Base-by-base conservation (phyloP, 2,797 vertebrate species). In the Melanotaenia maccullochi region DNA sequence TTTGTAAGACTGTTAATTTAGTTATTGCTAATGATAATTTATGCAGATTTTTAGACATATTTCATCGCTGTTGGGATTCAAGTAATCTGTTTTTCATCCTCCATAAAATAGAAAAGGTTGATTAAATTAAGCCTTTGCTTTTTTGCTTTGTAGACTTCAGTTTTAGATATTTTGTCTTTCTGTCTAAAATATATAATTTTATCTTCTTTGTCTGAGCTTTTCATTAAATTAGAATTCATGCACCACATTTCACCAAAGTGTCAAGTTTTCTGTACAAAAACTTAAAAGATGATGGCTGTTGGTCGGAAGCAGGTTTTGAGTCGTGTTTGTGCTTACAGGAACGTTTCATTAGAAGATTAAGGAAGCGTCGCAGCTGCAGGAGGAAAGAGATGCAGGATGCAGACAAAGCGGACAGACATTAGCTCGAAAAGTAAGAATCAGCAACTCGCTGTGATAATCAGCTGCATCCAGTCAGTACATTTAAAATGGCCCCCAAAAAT, bases 321-420 rank as follows among this genome's bases (percentile, higher is more conserved):
- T n/a, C 47, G 20, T 25, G 38, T 9, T 67, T 9, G 20, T 25
- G 38, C 5, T 67, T 9, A 54, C 16, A 42, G 25, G 33, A 61
- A n/a, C 35, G 40, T 40, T 30, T 55, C 20, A 61, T 30, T 16
- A 13, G 18, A n/a, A 63, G 38, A 52, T 60, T 9, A 66, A 59
- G 14, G 9, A 58, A 30, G 30, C 9, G 18, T 72, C 11, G 38
- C 3, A 9, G 32, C 57, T 32, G 51, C 49, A 56, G 11, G 42
- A 65, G 56, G 60, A 76, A 65, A 49, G 51, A 69, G 33, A 56
- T 44, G 40, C 35, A 25, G 8, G 20, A 9, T 11, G 49, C 40
- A 57, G 68, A 60, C 52, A 30, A 9, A n/a, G 20, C 3, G 9
- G 47, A 42, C 40, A 16, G 16, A 40, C 1, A 3, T 14, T 16